Evolutionary conservation across 2,888 invertebrate species (phyloP).

Genomic region (Meiosimyza decipiens): DNA sequence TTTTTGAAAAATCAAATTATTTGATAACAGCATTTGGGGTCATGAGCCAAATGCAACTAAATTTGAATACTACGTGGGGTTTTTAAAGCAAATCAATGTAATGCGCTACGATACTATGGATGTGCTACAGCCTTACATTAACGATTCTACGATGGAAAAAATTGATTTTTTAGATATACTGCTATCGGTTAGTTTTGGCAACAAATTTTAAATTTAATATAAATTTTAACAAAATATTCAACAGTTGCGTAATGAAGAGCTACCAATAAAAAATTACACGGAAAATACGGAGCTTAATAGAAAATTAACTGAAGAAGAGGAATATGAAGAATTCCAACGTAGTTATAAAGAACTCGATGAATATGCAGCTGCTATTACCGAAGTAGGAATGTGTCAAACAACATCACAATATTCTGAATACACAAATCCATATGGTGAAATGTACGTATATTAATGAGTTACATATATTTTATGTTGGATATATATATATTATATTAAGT

Average conservation of each 20-base stretch:
- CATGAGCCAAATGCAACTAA: slow-evolving; percentile 31
- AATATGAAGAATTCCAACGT: neutral
- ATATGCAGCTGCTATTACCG: slow-evolving; percentile 57
- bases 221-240: neutral
- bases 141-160: slow-evolving; percentile 52
- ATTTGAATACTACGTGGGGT: slow-evolving; percentile 52
- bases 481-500: too few species aligned
- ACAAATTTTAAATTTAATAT: too few species aligned
- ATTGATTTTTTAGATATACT: slow-evolving; percentile 50
- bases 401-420: slow-evolving; percentile 52
- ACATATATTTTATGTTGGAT: too few species aligned
- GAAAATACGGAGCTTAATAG: neutral
- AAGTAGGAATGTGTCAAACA: slow-evolving; percentile 60
- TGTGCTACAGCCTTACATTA: slow-evolving; percentile 49
- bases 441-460: slow-evolving; percentile 43
- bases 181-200: slow-evolving; percentile 42
- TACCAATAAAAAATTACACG: slow-evolving; percentile 27
- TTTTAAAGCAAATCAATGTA: slow-evolving; percentile 50
- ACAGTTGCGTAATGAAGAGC: slow-evolving; percentile 29
- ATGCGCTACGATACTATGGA: slow-evolving; percentile 52
- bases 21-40: slow-evolving; percentile 48
- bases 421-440: slow-evolving; percentile 54
- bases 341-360: slow-evolving; percentile 4
- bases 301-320: neutral
- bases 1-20: neutral